Evolutionary conservation across 2,888 invertebrate species (phyloP).

Genomic region (Griposia aprilina): DNA sequence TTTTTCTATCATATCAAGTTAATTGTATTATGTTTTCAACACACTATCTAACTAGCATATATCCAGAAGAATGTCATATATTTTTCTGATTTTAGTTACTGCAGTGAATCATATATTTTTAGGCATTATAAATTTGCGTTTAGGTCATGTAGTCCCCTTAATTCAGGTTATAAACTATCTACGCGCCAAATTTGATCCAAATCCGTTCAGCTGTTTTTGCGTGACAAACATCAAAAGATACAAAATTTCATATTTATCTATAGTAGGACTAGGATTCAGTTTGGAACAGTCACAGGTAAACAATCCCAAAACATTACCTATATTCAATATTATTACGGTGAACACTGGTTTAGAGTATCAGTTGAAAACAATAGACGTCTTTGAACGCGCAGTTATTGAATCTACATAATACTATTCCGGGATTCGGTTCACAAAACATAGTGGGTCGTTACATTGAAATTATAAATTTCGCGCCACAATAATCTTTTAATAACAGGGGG

Average conservation of each 20-base stretch:
- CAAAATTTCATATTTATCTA: neutral
- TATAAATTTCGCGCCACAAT: slow-evolving; percentile 81
- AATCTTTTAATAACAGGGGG: slow-evolving; percentile 81
- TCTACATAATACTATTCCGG: slow-evolving; percentile 83
- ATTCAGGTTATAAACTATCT: neutral
- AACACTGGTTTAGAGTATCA: slow-evolving; percentile 69
- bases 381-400: slow-evolving; percentile 76
- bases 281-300: slow-evolving; percentile 30
- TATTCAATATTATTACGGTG: slow-evolving; percentile 62
- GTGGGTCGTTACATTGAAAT: slow-evolving; percentile 74
- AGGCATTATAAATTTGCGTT: no score
- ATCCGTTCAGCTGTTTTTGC: neutral
- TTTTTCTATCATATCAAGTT: no score
- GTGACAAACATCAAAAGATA: neutral
- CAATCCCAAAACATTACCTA: slow-evolving; percentile 35
- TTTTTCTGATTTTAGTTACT: no score
- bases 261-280: neutral
- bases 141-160: no score
- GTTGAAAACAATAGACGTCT: slow-evolving; percentile 77
- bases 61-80: no score
- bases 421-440: slow-evolving; percentile 75
- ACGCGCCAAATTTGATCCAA: neutral
- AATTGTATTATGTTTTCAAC: no score
- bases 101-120: no score
- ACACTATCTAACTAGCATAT: no score